A percentile compares a stretch with the other conserved stretches of the same genome.
Evolutionary conservation across 2,888 invertebrate species (phyloP).

Genomic region (Thalpophila matura): DNA sequence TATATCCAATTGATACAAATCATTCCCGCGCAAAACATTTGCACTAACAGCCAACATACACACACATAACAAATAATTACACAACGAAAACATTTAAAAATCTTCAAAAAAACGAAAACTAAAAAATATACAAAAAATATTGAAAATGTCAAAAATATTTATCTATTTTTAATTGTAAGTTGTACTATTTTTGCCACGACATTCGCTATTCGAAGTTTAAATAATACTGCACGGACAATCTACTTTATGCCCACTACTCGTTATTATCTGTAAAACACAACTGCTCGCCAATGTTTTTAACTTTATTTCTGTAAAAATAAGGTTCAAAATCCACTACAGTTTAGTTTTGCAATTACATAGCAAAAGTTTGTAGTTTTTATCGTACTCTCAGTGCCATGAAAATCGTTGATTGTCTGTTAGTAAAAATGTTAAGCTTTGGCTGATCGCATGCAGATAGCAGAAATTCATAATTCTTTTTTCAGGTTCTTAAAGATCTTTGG

Average conservation of each 20-base stretch:
- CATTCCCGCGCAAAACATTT: constrained; percentile 65
- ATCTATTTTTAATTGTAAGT: constrained; percentile 8
- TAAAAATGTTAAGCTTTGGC: neutral
- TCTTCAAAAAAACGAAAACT: constrained; percentile 8
- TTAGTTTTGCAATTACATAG: neutral
- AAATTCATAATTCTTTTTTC: neutral
- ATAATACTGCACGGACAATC: constrained; percentile 48
- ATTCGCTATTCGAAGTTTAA: constrained; percentile 50
- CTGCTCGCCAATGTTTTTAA: neutral
- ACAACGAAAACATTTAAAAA: constrained; percentile 44
- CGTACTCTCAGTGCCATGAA: constrained; percentile 12
- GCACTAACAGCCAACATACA: constrained; percentile 62
- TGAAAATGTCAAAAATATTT: neutral
- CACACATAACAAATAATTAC: constrained; percentile 57
- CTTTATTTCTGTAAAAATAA: neutral
- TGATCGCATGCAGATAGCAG: neutral
- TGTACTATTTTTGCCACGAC: constrained; percentile 36
- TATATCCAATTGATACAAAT: constrained; percentile 87
- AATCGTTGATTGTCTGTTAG: constrained; percentile 13
- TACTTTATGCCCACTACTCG: constrained; percentile 28
- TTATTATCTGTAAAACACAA: constrained; percentile 27
- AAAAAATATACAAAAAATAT: constrained; percentile 3
- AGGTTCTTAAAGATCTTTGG: no score
- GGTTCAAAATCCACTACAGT: neutral
- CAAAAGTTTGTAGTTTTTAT: constrained; percentile 18